Conservation (phyloP, 2,888 invertebrate genomes). For the Chironomus tentans region DNA sequence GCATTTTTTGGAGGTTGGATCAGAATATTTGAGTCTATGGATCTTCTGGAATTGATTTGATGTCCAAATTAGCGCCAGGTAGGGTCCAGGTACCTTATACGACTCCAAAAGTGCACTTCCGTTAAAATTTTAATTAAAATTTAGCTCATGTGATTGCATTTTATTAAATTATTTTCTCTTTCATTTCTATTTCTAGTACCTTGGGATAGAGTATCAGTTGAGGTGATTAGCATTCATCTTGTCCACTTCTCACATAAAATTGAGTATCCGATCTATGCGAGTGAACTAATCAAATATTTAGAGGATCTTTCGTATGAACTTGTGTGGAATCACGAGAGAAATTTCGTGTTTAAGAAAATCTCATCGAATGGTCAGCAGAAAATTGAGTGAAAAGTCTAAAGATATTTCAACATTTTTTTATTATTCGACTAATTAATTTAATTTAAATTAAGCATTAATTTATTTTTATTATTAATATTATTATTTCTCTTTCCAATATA, state of each 20-base stretch:
- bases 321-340: slow-evolving; percentile 21
- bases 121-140: too few species aligned
- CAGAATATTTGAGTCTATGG: too few species aligned
- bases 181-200: slow-evolving; percentile 3
- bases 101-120: too few species aligned
- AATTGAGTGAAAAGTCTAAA: neutral
- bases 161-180: neutral
- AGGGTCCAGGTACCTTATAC: too few species aligned
- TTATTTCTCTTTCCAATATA: neutral
- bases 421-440: neutral
- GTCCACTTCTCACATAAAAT: slow-evolving; percentile 20
- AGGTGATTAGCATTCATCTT: slow-evolving; percentile 24
- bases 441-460: neutral
- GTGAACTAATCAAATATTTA: slow-evolving; percentile 18
- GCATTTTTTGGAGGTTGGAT: too few species aligned
- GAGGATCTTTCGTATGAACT: slow-evolving; percentile 16
- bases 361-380: neutral
- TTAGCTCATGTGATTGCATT: too few species aligned
- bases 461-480: neutral
- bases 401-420: neutral
- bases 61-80: too few species aligned
- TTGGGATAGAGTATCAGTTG: slow-evolving; percentile 5
- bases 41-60: too few species aligned
- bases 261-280: slow-evolving; percentile 6
- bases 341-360: slow-evolving; percentile 12